These are phyloP conservation scores for Alosa alosa DNA, from an alignment of 2,113 vertebrate genomes.

Conservation along the genomic window DNA sequence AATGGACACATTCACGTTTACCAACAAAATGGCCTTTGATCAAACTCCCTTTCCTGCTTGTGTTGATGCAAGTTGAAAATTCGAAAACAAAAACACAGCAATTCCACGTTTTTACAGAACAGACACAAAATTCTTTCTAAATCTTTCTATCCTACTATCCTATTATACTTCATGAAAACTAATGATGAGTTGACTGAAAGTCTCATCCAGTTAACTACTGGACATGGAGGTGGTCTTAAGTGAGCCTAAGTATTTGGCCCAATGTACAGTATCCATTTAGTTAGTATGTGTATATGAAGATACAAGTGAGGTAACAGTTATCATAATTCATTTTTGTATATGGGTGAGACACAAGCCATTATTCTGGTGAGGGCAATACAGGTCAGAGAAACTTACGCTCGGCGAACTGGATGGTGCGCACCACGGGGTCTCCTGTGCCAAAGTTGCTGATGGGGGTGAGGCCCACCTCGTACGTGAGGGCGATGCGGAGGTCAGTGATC, in stretches of 20 bases:
- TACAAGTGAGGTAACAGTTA: too few species aligned
- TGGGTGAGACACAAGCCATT: not conserved
- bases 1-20: not conserved
- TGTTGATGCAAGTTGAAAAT: not conserved
- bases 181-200: not conserved
- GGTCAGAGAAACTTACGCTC: slow-evolving; percentile 82
- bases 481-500: slow-evolving; percentile 84
- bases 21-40: not conserved
- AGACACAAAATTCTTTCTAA: not conserved
- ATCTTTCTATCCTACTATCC: not conserved
- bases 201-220: too few species aligned
- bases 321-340: too few species aligned
- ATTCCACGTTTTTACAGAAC: not conserved
- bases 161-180: not conserved
- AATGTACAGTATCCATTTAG: too few species aligned
- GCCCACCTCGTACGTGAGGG: slow-evolving; percentile 86
- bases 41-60: not conserved
- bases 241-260: too few species aligned
- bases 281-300: too few species aligned
- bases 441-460: slow-evolving; percentile 89
- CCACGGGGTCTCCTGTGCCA: slow-evolving; percentile 81
- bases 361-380: not conserved
- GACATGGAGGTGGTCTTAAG: too few species aligned
- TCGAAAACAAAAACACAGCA: not conserved
- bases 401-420: slow-evolving; percentile 87